Evolutionary conservation across 1,140 invertebrate species (phyloP), one percentile per base, ranked within the genome.

Genomic region (Diploscapter pachys): DNA sequence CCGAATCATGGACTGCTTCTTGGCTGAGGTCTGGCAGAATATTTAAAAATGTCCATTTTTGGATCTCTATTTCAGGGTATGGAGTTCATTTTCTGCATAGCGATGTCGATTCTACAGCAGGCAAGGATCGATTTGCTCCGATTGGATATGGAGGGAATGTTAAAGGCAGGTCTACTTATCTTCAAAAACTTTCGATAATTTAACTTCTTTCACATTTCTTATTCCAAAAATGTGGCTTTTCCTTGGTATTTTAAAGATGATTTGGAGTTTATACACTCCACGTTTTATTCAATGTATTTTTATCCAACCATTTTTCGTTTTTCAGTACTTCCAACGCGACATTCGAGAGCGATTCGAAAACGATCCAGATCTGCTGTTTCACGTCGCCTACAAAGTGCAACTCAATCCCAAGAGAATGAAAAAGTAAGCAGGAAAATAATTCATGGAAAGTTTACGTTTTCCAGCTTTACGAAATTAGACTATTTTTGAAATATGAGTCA

Each of bases 131-230:
- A 96, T 81, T 86, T 99, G 49, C 89, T 99, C 48, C 91, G 91
- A 71, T 89, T 96, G 70, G 96, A 99, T 85, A 99, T 99, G 95
- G 96, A 99, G 87, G 95, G 93, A 79, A 97, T 99, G 91, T 89
- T 99, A 4, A 95, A 93, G 89, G 94, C 96, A 88, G 83, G 68
- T 31, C 1, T 31, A 31, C 31, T 31, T 31, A 31, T 31, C 31
- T 31, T 31, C 31, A 31, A 31, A 1, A 31, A 31, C 31, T 31
- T 31, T 31, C 31, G 31, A 31, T 31, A 31, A 31, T 31, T 31
- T 31, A 31, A 1, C 31, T 31, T 31, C 31, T 31, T 31, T 31
- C 31, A 31, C 31, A 31, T 31, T 31, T 31, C 31, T 1, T 31
- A 31, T 31, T 31, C 31, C 31, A 31, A 31, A 31, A 31, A 31